Base-by-base conservation (phyloP, 1,140 invertebrate genomes). In the Scaptodrosophila lebanonensis region DNA sequence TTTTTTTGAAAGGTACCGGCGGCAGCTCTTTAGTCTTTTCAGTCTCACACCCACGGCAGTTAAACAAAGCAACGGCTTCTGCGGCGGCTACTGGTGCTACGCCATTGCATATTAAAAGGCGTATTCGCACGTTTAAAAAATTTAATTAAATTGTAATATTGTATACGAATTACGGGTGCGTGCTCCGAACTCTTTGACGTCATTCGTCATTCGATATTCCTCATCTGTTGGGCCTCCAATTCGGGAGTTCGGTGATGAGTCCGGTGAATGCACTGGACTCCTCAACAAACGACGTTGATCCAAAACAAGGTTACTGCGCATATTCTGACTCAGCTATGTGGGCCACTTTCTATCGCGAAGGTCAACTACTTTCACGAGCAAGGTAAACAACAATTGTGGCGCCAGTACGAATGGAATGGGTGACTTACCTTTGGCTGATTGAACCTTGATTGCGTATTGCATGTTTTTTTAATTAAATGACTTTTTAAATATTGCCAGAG, bases 361-460 rank as follows among this genome's bases (percentile, higher is more conserved):
- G 75, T 82, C 75, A 61, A 57, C 66, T 70, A 54, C 75, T 75
- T 82, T 82, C 75, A 66, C 76, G 51, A 6, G 18, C 75, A 82
- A 82, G 75, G 75, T 63, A 82, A 82, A 79, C 75, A 69, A 82
- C 57, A 75, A 83, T 57, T 50, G 30, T 70, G 76, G 75, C 75
- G 75, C 76, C 76, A 82, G 54, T 36, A 25, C n/a, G 22, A 25
- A 25, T 3, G 8, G 22, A 3, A 8, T 25, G 3, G 22, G 3
- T 25, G 22, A 25, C 22, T 25, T 25, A 4, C 3, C 22, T n/a
- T n/a, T n/a, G n/a, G n/a, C n/a, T n/a, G n/a, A n/a, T n/a, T n/a
- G 66, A 76, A 71, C 71, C 77, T 71, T 71, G 47, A 25, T 4
- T 25, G 3, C 22, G 22, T 25, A 25, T 60, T 57, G 43, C 13